Evolutionary conservation across 2,797 vertebrate genomes (phyloP).

Genomic region (Phataginus tetradactyla): DNA sequence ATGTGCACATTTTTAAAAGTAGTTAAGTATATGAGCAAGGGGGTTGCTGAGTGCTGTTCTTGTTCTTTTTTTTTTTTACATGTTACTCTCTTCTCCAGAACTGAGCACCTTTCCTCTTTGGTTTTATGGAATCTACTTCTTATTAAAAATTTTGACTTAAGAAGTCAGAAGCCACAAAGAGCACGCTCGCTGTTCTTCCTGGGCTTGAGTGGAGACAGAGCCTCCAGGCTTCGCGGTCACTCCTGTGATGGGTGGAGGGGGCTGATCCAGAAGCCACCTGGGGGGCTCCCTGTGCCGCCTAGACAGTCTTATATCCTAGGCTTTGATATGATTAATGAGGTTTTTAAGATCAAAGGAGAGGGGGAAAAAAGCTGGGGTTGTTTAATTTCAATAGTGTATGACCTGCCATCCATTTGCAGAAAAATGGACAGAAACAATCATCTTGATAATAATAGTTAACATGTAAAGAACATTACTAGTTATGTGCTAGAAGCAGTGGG

Average conservation of each 20-base stretch:
- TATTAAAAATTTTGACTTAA: neutral
- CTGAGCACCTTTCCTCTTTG: neutral
- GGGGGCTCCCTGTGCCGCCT: neutral
- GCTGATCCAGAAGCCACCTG: neutral
- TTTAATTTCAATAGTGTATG: neutral
- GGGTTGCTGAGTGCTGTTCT: neutral
- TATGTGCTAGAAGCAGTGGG: neutral
- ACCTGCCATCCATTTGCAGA: conserved; percentile 10
- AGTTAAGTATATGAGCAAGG: neutral
- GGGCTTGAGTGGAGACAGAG: neutral
- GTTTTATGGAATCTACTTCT: conserved; percentile 22
- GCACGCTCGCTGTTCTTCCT: neutral
- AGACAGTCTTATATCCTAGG: conserved; percentile 40
- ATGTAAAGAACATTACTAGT: neutral
- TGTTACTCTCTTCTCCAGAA: neutral
- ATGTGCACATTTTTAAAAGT: neutral
- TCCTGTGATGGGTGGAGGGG: neutral
- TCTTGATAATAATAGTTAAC: neutral
- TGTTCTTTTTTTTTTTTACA: neutral
- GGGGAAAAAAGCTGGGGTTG: neutral
- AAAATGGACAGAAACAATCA: conserved; percentile 1
- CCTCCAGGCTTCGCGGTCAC: conserved; percentile 50
- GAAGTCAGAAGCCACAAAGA: conserved; percentile 14
- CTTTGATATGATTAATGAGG: conserved; percentile 64
- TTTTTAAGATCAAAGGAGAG: conserved; percentile 63